These are phyloP conservation scores for Neosilurus mollespiculum DNA, from an alignment of 2,797 vertebrate species.

Conservation along the genomic window DNA sequence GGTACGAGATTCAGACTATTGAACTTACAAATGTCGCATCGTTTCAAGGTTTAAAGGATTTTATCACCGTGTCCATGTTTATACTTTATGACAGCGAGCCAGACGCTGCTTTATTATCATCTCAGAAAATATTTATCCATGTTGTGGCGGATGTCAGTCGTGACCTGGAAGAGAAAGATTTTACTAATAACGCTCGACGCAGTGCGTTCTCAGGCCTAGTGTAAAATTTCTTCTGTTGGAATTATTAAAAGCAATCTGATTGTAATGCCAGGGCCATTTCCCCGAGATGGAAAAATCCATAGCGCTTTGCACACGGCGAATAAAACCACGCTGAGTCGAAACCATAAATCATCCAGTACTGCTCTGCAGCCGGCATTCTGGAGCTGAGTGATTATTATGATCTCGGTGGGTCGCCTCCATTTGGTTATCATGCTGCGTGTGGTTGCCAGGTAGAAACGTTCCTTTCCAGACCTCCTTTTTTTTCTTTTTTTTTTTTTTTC, in stretches of 20 bases:
- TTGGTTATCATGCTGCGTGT: constrained; percentile 40
- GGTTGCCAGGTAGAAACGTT: constrained; percentile 55
- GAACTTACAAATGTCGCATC: background rate
- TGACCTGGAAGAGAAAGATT: constrained; percentile 35
- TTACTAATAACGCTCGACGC: background rate
- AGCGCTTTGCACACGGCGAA: constrained; percentile 20
- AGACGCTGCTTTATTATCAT: constrained; percentile 7
- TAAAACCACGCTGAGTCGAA: constrained; percentile 1
- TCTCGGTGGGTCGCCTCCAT: constrained; percentile 36
- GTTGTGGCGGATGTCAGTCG: constrained; percentile 5
- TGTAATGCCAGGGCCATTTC: constrained; percentile 32
- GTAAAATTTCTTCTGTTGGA: background rate
- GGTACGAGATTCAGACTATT: background rate
- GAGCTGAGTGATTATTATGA: constrained; percentile 48
- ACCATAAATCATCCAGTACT: constrained; percentile 41
- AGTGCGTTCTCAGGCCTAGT: background rate
- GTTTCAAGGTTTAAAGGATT: constrained; percentile 7
- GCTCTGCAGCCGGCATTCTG: background rate
- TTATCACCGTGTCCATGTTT: constrained; percentile 19
- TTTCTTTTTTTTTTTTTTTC: background rate
- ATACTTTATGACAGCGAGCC: constrained; percentile 4
- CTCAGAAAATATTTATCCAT: constrained; percentile 38
- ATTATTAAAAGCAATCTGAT: constrained; percentile 44
- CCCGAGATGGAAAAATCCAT: constrained; percentile 33
- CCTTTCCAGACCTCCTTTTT: constrained; percentile 53